Conservation (phyloP, 2,797 vertebrate genomes). For the Corythornis leucogaster region DNA sequence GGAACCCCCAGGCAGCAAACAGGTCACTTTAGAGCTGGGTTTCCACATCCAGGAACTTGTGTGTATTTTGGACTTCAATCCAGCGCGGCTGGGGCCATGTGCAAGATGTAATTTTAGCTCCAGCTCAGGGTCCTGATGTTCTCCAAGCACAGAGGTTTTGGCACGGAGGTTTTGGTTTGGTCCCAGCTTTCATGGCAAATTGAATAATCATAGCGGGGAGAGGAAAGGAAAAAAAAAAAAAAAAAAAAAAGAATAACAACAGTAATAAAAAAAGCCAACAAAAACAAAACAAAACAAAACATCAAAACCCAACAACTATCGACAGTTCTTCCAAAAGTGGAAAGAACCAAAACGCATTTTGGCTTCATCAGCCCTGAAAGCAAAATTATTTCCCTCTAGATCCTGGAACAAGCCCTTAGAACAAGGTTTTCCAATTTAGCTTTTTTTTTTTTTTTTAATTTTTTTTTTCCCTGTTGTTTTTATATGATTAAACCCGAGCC, state of each 20-base stretch:
- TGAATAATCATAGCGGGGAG: slow-evolving; percentile 32
- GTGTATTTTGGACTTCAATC: not conserved
- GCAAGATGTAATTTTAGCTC: slow-evolving; percentile 7
- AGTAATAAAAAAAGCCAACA: not conserved
- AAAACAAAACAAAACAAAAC: not conserved
- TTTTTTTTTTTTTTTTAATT: not conserved
- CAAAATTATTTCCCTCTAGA: not conserved
- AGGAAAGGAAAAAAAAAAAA: not conserved
- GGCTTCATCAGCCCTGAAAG: not conserved
- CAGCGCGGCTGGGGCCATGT: not conserved
- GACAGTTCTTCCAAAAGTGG: not conserved
- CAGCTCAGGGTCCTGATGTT: not conserved
- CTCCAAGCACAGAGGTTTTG: slow-evolving; percentile 23
- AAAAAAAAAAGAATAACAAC: not conserved
- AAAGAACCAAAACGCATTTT: slow-evolving; percentile 19
- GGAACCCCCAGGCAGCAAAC: not conserved
- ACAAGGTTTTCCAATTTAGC: not conserved
- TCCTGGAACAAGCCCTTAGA: not conserved
- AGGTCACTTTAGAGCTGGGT: not conserved
- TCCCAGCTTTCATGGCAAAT: slow-evolving; percentile 38
- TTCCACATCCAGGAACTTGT: not conserved
- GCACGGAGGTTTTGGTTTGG: not conserved
- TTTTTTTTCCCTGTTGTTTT: too few species aligned
- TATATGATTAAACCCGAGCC: not conserved
- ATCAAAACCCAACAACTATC: not conserved